phyloP scores from a whole-genome alignment of 2,888 invertebrate species.

The Horisme vitalbata region DNA sequence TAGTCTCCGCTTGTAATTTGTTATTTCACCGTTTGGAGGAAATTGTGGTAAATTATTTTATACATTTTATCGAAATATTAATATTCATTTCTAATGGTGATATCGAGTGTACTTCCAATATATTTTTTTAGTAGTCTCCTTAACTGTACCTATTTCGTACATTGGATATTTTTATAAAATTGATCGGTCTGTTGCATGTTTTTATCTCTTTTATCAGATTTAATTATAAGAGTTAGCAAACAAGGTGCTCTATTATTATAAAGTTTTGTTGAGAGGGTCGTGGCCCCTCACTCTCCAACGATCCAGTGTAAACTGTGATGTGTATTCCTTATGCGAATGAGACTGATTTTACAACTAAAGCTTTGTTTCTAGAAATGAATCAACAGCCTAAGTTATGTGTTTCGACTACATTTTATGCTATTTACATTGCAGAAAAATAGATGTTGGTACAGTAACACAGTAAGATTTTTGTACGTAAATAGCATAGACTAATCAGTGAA shows the following conservation, averaged over 20 bases:
- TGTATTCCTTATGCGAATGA: slow-evolving; percentile 83
- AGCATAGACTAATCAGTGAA: slow-evolving; percentile 29
- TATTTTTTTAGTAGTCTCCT: slow-evolving; percentile 46
- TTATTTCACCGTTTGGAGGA: slow-evolving; percentile 51
- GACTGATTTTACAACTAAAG: slow-evolving; percentile 81
- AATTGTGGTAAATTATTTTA: slow-evolving; percentile 45
- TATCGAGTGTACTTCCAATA: slow-evolving; percentile 56
- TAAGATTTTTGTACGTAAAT: slow-evolving; percentile 15
- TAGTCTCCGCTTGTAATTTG: slow-evolving; percentile 71
- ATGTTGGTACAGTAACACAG: not conserved
- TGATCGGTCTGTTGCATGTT: slow-evolving; percentile 65
- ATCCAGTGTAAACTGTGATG: slow-evolving; percentile 78
- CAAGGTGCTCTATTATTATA: slow-evolving; percentile 75
- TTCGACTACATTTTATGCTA: slow-evolving; percentile 34
- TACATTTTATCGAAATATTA: slow-evolving; percentile 45
- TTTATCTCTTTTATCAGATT: slow-evolving; percentile 53
- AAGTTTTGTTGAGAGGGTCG: slow-evolving; percentile 71
- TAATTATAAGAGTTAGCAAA: slow-evolving; percentile 72
- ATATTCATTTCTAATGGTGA: slow-evolving; percentile 50
- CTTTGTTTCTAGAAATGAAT: slow-evolving; percentile 70
- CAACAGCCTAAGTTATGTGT: slow-evolving; percentile 53
- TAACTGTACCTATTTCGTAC: slow-evolving; percentile 36
- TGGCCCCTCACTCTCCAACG: slow-evolving; percentile 75
- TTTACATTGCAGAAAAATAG: slow-evolving; percentile 13
- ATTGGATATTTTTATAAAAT: slow-evolving; percentile 61